Evolutionary conservation across 2,113 vertebrate species (phyloP).

Genomic region (Periophthalmodon schlosseri): DNA sequence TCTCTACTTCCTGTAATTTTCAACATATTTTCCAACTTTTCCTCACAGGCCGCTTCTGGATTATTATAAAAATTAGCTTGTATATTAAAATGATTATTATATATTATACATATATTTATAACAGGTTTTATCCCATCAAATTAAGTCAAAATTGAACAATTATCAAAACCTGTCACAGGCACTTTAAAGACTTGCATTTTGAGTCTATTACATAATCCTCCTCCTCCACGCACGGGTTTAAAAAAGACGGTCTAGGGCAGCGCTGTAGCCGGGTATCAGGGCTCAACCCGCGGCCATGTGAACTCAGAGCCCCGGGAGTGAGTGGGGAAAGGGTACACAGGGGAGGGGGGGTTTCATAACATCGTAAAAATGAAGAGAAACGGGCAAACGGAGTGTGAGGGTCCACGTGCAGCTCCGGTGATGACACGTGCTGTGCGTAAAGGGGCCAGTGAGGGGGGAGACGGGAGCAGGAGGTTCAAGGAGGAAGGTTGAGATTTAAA

Average conservation of each 20-base stretch:
- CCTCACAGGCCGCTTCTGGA: too few species aligned
- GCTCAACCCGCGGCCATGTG: not conserved
- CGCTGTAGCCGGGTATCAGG: not conserved
- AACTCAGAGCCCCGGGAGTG: not conserved
- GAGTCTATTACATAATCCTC: conserved; percentile 37
- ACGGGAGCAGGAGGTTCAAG: not conserved
- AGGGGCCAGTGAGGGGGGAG: not conserved
- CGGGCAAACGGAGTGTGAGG: not conserved
- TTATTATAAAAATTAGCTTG: too few species aligned
- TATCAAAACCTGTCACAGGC: too few species aligned
- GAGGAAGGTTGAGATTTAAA: not conserved
- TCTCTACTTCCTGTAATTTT: too few species aligned
- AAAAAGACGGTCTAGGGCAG: not conserved
- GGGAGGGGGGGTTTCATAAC: not conserved
- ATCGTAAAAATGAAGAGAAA: not conserved
- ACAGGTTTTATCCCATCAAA: not conserved
- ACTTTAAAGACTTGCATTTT: not conserved
- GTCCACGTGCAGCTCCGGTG: conserved; percentile 49
- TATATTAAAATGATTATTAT: too few species aligned
- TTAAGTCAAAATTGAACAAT: too few species aligned
- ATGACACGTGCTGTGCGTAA: conserved; percentile 52
- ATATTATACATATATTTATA: too few species aligned
- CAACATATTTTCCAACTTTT: too few species aligned
- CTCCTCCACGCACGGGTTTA: not conserved
- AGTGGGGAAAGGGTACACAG: not conserved